phyloP scores from a whole-genome alignment of 2,888 invertebrate genomes.

The Xestia sexstrigata region DNA sequence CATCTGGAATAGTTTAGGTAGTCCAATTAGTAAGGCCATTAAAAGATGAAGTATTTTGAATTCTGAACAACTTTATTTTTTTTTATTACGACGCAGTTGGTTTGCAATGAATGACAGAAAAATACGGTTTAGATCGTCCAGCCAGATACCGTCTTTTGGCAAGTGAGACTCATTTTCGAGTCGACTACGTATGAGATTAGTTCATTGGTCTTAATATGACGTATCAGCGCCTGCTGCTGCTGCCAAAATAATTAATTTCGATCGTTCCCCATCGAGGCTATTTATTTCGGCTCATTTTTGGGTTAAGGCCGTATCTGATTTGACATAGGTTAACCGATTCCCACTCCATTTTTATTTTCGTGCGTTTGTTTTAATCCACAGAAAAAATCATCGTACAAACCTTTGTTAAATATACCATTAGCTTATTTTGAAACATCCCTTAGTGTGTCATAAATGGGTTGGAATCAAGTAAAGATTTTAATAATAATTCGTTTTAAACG shows the following conservation, averaged over 20 bases:
- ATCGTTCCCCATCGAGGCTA: background rate
- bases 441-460: background rate
- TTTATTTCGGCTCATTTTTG: slow-evolving; percentile 22
- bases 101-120: background rate
- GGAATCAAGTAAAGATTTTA: background rate
- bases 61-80: background rate
- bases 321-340: slow-evolving; percentile 27
- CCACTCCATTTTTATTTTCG: slow-evolving; percentile 30
- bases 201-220: slow-evolving; percentile 23
- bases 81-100: background rate
- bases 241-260: slow-evolving; percentile 49
- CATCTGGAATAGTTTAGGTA: background rate
- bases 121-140: background rate
- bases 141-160: slow-evolving; percentile 33
- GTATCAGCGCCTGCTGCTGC: slow-evolving; percentile 10
- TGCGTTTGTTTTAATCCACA: slow-evolving; percentile 3
- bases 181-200: slow-evolving; percentile 20
- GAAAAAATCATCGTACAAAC: background rate
- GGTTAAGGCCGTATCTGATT: slow-evolving; percentile 16
- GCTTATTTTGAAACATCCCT: slow-evolving; percentile 3
- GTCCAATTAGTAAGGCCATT: background rate
- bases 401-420: slow-evolving; percentile 18
- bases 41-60: background rate
- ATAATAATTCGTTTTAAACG: background rate
- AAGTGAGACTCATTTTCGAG: slow-evolving; percentile 13